Percentiles rank a stretch among this genome's conserved stretches.
phyloP scores from a whole-genome alignment of 2,797 vertebrate species.

The Hirundo rustica region DNA sequence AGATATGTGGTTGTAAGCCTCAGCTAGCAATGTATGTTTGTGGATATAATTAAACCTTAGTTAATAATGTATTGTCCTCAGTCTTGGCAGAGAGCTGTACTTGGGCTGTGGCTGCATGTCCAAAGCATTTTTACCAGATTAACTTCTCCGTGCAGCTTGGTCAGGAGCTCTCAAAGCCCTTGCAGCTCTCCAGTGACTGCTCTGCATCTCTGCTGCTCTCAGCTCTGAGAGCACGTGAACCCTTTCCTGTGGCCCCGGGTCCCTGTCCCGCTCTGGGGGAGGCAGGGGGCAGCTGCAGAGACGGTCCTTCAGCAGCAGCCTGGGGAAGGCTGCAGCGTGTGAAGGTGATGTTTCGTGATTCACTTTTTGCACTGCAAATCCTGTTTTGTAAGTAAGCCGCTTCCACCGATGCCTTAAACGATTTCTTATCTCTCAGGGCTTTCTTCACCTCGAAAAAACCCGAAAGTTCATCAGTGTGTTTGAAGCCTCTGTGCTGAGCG shows the following conservation, averaged over 20 bases:
- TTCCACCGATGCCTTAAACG: neutral
- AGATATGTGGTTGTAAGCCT: neutral
- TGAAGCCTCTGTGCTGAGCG: neutral
- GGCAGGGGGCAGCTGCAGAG: neutral
- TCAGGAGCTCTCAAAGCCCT: neutral
- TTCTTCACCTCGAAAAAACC: neutral
- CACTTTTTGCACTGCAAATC: slow-evolving; percentile 45
- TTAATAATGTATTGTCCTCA: slow-evolving; percentile 47
- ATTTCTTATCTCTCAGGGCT: slow-evolving; percentile 29
- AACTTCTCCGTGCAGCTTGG: neutral
- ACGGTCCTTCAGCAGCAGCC: fast-evolving
- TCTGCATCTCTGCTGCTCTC: neutral
- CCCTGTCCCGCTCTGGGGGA: neutral
- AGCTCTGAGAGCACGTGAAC: neutral
- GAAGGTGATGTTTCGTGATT: neutral
- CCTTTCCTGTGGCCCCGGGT: fast-evolving
- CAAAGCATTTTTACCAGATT: neutral
- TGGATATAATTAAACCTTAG: slow-evolving; percentile 58
- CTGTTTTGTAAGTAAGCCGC: neutral
- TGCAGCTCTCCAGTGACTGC: neutral
- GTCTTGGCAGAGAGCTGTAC: neutral
- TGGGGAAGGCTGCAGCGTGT: neutral
- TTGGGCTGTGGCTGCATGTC: slow-evolving; percentile 20
- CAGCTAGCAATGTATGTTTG: slow-evolving; percentile 27
- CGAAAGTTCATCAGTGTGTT: neutral